Evolutionary conservation across 2,888 invertebrate genomes (phyloP).

Genomic region (Metellina segmentata): DNA sequence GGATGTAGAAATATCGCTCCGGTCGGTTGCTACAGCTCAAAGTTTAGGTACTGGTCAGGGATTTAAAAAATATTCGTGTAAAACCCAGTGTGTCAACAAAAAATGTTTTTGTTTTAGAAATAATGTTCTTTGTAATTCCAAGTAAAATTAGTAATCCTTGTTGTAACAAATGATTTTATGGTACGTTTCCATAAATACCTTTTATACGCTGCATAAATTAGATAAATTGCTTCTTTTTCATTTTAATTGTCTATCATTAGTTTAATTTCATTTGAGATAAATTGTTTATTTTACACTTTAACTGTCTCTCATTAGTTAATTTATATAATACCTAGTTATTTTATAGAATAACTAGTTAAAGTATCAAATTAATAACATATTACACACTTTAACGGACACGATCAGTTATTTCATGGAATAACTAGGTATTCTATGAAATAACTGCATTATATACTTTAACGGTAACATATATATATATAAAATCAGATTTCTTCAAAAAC

Average conservation of each 20-base stretch:
- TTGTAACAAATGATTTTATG: slow-evolving; percentile 49
- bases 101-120: slow-evolving; percentile 70
- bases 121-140: no score
- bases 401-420: slow-evolving; percentile 71
- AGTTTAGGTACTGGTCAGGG: slow-evolving; percentile 70
- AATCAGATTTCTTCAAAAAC: no score
- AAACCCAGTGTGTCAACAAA: slow-evolving; percentile 72
- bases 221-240: slow-evolving; percentile 67
- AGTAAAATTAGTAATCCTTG: no score
- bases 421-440: slow-evolving; percentile 63
- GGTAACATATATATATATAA: slow-evolving; percentile 70
- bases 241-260: slow-evolving; percentile 55
- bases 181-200: slow-evolving; percentile 63
- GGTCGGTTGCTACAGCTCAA: slow-evolving; percentile 72
- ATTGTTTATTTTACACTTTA: no score
- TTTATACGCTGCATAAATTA: slow-evolving; percentile 66
- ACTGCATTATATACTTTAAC: slow-evolving; percentile 67
- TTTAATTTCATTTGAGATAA: no score
- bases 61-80: slow-evolving; percentile 70
- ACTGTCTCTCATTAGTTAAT: no score
- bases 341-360: no score
- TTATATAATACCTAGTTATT: no score
- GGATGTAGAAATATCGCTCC: slow-evolving; percentile 69
- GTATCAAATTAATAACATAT: no score
- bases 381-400: slow-evolving; percentile 66